Conservation (phyloP, 2,797 vertebrate species). For the Catostomus latipinnis region DNA sequence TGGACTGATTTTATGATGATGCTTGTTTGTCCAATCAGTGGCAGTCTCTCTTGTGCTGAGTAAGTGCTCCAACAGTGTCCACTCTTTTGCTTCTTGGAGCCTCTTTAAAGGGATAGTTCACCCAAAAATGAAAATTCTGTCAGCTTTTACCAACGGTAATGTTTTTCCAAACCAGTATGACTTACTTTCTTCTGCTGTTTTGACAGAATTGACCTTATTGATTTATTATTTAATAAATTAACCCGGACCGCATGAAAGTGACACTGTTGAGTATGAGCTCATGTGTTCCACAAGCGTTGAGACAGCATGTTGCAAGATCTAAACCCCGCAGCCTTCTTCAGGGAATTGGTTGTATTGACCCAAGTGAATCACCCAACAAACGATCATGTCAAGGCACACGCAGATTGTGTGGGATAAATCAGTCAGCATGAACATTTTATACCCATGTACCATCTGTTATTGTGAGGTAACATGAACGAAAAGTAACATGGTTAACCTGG, state of each 20-base stretch:
- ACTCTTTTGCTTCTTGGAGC: constrained; percentile 27
- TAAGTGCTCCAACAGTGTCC: constrained; percentile 46
- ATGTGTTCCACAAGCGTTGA: constrained; percentile 28
- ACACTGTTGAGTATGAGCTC: constrained; percentile 1
- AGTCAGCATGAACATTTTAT: constrained; percentile 1
- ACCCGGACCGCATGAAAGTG: not conserved
- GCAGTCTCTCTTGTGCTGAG: constrained; percentile 49
- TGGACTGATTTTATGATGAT: constrained; percentile 36
- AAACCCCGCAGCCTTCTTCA: not conserved
- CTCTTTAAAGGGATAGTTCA: not conserved
- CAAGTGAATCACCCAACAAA: too few relatives aligned
- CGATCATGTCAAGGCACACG: not conserved
- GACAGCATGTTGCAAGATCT: constrained; percentile 6
- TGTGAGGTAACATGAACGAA: not conserved
- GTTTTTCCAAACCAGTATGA: too few relatives aligned
- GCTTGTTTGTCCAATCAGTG: constrained; percentile 43
- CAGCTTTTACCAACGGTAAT: too few relatives aligned
- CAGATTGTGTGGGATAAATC: not conserved
- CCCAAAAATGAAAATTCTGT: too few relatives aligned
- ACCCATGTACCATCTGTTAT: constrained; percentile 24
- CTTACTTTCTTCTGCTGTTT: too few relatives aligned
- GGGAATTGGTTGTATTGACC: constrained; percentile 17
- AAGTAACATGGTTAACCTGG: too few relatives aligned
- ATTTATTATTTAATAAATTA: too few relatives aligned
- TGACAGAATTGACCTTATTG: not conserved